Evolutionary conservation across 1,140 invertebrate species (phyloP), one percentile per base, ranked within the genome.

Genomic region (Glomeris maerens): DNA sequence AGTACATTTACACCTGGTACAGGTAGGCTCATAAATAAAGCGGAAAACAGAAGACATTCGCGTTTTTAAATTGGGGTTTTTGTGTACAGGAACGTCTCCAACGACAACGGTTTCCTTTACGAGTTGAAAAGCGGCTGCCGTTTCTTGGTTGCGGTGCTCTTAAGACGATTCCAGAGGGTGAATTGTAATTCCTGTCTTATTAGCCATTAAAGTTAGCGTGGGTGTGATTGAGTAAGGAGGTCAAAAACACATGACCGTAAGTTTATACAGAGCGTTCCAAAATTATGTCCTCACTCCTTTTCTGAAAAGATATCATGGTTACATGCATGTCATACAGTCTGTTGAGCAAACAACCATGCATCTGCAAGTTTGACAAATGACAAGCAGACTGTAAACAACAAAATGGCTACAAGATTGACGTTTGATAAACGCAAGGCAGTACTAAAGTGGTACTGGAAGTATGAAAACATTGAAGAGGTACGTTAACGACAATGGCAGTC

Each of bases 1-100:
- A 42, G 17, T 42, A 42, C 17, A 42, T 42, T 42, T 42, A 42
- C 25, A 5, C 20, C 25, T 42, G 40, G 40, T 17, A 42, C 25
- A 17, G 20, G 40, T 42, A 42, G 17, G 31, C 17, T 36, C 17
- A 36, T 10, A 36, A 36, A 10, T 36, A 36, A 10, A 10, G 17
- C 10, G 31, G 17, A 10, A 10, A 17, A 17, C 10, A 36, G 10
- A 36, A 10, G 10, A 36, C 10, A 10, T 36, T 17, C 31, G 31
- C 17, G 10, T 36, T 36, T 10, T 36, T 36, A 10, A 36, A 36
- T 17, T 36, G 31, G 10, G 17, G 10, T 36, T 36, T 36, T 10
- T 36, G 10, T 36, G 5, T 42, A 25, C 25, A 42, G 40, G 17
- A 25, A 42, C 4, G 25, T 42, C 40, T 7, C 40, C 20, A 17